Evolutionary conservation across 1,140 invertebrate species (phyloP), one percentile per base, ranked within the genome.

Genomic region (Telenomus remus): DNA sequence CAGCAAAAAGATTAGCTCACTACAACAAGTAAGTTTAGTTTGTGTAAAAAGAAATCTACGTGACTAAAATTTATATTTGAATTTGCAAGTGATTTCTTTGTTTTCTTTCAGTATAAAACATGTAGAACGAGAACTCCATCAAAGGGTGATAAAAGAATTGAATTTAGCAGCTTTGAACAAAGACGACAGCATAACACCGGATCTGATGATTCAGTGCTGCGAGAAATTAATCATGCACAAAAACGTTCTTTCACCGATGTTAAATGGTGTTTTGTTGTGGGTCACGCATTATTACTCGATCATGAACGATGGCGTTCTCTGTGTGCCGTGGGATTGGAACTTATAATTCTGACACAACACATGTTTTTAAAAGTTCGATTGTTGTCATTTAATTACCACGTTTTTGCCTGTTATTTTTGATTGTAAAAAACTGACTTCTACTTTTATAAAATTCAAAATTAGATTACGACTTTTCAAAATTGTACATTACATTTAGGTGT

Each of bases 241-340:
- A 63, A 78, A 73, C 80, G 46, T 77, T 81, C 16, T 86, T 89
- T 42, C 81, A 60, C 56, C 83, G 35, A 33, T 84, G 82, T 35
- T 86, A 87, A 64, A 83, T 48, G 92, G 91, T 39, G 88, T 92
- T 34, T 91, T 92, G 79, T 81, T 98, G 0, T 93, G 92, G 82
- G 91, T 98, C 27, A 94, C 95, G 0, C 95, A 96, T 82, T 98
- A 97, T 86, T 98, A 97, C 83, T 95, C 96, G 0, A 93, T 98
- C 10, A 90, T 97, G 81, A 92, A 93, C 5, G 96, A 97, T 86
- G 96, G 96, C 3, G 92, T 95, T 66, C 91, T 97, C 56, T 97
- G 95, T 82, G 94, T 98, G 81, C 96, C 96, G 11, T 97, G 96
- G 95, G 94, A 98, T 85, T 98, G 95, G 91, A 93, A 92, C 84